A percentile compares a stretch with the other conserved stretches of the same genome.
Conservation (phyloP, 1,140 invertebrate species). For the Elysia chlorotica region DNA sequence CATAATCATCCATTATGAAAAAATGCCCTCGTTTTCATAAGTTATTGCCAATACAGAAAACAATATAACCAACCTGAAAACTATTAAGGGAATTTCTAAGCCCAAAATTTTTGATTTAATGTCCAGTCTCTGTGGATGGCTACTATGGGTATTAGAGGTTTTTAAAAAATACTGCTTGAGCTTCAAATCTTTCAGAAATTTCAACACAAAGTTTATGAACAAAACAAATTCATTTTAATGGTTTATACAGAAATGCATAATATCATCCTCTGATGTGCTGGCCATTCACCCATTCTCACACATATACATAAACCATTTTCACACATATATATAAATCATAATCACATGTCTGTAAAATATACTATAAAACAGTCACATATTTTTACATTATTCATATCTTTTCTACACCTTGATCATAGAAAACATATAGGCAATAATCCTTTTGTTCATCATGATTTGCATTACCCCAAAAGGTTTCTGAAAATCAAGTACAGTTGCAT, state of each 20-base stretch:
- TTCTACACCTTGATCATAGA: background rate
- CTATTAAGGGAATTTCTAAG: background rate
- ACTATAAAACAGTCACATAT: background rate
- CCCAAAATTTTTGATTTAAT: background rate
- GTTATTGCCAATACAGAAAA: conserved; percentile 64
- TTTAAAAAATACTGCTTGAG: background rate
- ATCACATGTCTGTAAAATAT: background rate
- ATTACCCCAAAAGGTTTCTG: too few relatives aligned
- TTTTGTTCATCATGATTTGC: too few relatives aligned
- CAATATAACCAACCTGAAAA: background rate
- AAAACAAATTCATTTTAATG: conserved; percentile 10
- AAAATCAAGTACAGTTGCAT: too few relatives aligned
- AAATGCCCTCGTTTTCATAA: too few relatives aligned
- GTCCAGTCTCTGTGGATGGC: too few relatives aligned
- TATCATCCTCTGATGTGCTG: background rate
- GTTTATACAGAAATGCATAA: conserved; percentile 13
- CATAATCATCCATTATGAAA: too few relatives aligned
- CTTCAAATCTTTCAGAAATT: background rate
- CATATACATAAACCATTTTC: background rate
- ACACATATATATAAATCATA: background rate
- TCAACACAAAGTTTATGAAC: background rate
- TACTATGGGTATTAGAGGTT: too few relatives aligned
- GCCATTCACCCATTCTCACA: background rate
- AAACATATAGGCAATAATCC: too few relatives aligned
- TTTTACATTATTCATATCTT: background rate